Percentiles rank a stretch among this genome's conserved stretches.
These are phyloP conservation scores for Hyphantria cunea DNA, from an alignment of 1,140 invertebrate species.

Conservation along the genomic window DNA sequence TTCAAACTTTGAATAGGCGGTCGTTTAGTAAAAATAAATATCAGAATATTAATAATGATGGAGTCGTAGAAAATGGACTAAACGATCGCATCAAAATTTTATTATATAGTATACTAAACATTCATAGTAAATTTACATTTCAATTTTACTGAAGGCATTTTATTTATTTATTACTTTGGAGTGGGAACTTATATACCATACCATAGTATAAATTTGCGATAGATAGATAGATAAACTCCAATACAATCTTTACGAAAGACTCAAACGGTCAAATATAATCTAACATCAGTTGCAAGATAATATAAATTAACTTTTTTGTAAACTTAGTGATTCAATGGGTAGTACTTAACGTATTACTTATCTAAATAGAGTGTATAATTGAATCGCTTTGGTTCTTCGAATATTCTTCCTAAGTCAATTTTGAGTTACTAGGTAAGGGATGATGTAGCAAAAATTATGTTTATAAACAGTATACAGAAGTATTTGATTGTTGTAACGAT, in stretches of 20 bases:
- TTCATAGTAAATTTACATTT: no score
- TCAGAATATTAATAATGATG: no score
- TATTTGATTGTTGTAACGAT: constrained; percentile 2
- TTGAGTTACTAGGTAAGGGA: background rate
- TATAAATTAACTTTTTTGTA: constrained; percentile 17
- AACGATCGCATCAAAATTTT: no score
- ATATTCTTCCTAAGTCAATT: background rate
- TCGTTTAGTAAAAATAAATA: no score
- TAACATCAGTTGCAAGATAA: constrained; percentile 31
- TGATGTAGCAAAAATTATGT: constrained; percentile 10
- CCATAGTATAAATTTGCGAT: no score
- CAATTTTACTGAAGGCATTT: no score
- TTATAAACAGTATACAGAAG: constrained; percentile 12
- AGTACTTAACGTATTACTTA: background rate
- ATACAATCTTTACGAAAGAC: constrained; percentile 29
- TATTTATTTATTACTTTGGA: no score
- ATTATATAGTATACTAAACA: no score
- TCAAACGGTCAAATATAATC: constrained; percentile 26
- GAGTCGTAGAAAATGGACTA: no score
- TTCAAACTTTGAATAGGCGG: background rate
- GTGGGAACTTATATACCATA: no score
- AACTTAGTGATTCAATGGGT: background rate
- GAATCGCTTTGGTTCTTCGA: constrained; percentile 2
- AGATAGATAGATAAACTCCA: no score
- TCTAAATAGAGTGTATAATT: background rate